phyloP scores from a whole-genome alignment of 2,888 invertebrate species.

The Coleophora deauratella region DNA sequence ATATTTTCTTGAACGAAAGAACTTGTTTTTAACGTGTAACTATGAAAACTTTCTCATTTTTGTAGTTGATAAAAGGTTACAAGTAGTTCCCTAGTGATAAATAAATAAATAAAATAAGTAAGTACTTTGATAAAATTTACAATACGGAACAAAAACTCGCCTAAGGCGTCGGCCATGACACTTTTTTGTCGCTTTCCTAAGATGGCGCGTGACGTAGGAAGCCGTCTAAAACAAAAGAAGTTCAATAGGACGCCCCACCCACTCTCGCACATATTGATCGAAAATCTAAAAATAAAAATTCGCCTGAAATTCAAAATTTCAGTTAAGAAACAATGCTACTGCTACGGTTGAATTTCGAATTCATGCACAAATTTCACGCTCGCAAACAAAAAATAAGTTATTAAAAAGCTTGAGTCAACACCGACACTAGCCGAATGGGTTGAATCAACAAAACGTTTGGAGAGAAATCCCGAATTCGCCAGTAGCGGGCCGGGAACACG shows the following conservation, averaged over 20 bases:
- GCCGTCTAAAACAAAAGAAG: constrained; percentile 67
- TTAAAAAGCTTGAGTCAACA: constrained; percentile 25
- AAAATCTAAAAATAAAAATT: constrained; percentile 9
- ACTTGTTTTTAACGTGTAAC: no score
- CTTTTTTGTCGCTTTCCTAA: constrained; percentile 64
- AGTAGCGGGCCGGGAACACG: constrained; percentile 25
- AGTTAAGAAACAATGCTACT: neutral
- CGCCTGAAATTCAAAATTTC: neutral
- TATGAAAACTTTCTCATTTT: no score
- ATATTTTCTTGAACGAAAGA: no score
- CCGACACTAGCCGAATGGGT: constrained; percentile 23
- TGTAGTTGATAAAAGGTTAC: neutral
- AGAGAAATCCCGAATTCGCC: constrained; percentile 43
- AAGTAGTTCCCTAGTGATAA: no score
- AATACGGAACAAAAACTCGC: constrained; percentile 37
- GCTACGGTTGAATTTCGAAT: no score
- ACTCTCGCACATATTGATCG: constrained; percentile 17
- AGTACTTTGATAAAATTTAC: constrained; percentile 7
- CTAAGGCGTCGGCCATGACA: constrained; percentile 50
- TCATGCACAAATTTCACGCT: no score
- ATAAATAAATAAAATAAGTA: no score
- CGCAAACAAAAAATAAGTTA: neutral
- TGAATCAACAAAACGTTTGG: constrained; percentile 41
- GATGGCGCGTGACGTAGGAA: constrained; percentile 59
- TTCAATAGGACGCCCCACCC: constrained; percentile 50